Evolutionary conservation across 2,797 vertebrate genomes (phyloP).

Genomic region (Hypotaenidia philippensis): DNA sequence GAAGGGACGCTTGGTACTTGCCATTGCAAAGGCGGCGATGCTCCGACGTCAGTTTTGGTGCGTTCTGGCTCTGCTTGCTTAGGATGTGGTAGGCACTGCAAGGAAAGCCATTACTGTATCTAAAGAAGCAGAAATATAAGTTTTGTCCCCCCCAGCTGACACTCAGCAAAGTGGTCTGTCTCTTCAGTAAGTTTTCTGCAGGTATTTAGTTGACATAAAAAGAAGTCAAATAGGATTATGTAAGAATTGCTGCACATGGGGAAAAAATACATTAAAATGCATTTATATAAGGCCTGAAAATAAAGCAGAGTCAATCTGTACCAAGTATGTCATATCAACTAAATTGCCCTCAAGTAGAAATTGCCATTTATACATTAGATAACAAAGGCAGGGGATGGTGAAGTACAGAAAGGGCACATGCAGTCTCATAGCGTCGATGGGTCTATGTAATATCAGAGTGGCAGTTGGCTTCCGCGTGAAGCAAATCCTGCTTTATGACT

Average conservation of each 20-base stretch:
- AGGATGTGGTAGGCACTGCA: fast-evolving
- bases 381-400: background rate
- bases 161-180: background rate
- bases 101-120: fast-evolving
- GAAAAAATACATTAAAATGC: background rate
- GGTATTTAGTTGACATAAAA: background rate
- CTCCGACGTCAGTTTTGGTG: fast-evolving
- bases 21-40: fast-evolving
- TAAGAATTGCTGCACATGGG: background rate
- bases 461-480: slow-evolving; percentile 18
- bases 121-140: background rate
- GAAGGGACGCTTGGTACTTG: background rate
- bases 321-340: background rate
- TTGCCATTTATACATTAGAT: slow-evolving; percentile 16
- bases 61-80: background rate
- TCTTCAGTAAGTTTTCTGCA: background rate
- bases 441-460: background rate
- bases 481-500: slow-evolving; percentile 52
- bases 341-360: background rate
- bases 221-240: background rate
- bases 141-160: background rate
- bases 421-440: background rate
- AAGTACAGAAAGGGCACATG: background rate
- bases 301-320: background rate
- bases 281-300: slow-evolving; percentile 18